These are phyloP conservation scores for Drosophila limbata DNA, from an alignment of 2,888 invertebrate genomes.

Conservation along the genomic window DNA sequence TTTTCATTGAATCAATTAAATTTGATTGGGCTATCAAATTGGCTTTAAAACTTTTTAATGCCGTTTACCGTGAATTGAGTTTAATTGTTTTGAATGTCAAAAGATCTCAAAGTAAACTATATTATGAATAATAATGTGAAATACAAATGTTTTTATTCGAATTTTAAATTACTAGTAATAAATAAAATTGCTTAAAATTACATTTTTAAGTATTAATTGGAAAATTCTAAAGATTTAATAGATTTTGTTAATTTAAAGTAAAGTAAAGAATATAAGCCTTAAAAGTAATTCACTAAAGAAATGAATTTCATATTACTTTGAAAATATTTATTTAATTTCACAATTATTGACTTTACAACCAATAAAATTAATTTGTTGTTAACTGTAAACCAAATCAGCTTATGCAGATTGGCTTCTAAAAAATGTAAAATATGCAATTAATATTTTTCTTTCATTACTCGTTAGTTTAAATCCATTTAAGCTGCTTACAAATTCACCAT, in stretches of 20 bases:
- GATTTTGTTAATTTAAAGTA: no score
- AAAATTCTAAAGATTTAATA: not conserved
- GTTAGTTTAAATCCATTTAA: conserved; percentile 13
- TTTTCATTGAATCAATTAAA: conserved; percentile 43
- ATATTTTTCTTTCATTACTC: conserved; percentile 17
- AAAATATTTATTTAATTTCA: not conserved
- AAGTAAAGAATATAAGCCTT: no score
- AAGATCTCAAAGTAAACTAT: not conserved
- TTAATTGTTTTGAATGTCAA: conserved; percentile 9
- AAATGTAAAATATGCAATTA: not conserved
- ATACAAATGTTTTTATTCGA: not conserved
- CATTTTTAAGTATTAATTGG: no score
- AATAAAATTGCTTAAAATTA: not conserved
- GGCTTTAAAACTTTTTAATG: conserved; percentile 8
- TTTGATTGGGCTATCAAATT: conserved; percentile 26
- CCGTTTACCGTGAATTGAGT: conserved; percentile 12
- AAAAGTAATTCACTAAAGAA: not conserved
- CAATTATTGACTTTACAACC: not conserved
- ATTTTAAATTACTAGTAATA: not conserved
- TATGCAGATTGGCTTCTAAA: not conserved
- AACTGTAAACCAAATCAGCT: not conserved
- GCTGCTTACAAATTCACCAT: conserved; percentile 18
- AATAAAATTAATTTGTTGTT: not conserved
- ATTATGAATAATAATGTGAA: not conserved
- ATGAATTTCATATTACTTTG: not conserved